Conservation (phyloP, 1,140 invertebrate genomes). For the Teleopsis dalmanni region DNA sequence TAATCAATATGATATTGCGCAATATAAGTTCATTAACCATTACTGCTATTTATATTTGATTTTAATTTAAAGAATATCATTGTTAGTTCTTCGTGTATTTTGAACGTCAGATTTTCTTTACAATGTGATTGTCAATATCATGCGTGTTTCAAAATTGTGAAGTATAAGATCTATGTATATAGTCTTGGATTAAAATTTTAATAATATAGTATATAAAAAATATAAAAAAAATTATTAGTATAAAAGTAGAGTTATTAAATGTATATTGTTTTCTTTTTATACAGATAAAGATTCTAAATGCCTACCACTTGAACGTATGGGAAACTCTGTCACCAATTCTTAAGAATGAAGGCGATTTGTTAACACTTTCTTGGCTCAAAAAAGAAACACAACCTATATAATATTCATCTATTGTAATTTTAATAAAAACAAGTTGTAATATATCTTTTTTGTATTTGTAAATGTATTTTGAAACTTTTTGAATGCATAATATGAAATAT, state of each 20-base stretch:
- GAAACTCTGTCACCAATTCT: constrained; percentile 64
- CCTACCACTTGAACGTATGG: constrained; percentile 66
- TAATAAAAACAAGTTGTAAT: not conserved
- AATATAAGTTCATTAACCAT: no score
- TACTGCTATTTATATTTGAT: no score
- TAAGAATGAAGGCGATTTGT: constrained; percentile 51
- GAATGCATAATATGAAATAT: no score
- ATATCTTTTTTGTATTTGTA: not conserved
- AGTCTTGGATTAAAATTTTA: constrained; percentile 12
- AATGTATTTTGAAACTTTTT: no score
- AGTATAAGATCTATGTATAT: no score
- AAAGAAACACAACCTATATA: constrained; percentile 60
- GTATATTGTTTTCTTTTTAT: constrained; percentile 52
- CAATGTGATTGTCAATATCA: no score
- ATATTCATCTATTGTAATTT: constrained; percentile 3
- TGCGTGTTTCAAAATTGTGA: no score
- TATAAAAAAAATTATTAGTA: constrained; percentile 10
- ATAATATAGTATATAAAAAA: constrained; percentile 1
- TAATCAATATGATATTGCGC: no score
- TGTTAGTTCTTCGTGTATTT: no score
- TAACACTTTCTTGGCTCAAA: constrained; percentile 67
- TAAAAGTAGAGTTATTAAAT: no score
- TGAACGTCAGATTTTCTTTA: no score
- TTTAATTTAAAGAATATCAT: no score
- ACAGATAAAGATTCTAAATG: constrained; percentile 57